Conservation (phyloP, 2,113 vertebrate genomes). For the Platycercus adscitus region DNA sequence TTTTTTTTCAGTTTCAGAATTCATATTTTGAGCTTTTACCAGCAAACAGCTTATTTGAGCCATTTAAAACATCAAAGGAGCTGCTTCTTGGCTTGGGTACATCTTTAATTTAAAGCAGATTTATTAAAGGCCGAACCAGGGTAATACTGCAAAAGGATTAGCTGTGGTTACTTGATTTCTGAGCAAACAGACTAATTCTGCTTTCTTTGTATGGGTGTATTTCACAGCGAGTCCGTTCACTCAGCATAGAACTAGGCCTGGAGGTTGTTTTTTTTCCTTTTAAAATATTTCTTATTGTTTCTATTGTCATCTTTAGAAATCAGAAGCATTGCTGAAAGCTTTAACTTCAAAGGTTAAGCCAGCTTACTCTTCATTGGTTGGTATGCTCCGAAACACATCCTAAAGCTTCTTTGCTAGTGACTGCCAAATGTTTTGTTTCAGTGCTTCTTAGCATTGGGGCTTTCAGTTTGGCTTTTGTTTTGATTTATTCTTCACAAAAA, state of each 20-base stretch:
- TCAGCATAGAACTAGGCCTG: neutral
- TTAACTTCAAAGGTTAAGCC: conserved; percentile 42
- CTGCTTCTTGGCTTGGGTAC: conserved; percentile 32
- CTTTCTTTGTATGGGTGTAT: conserved; percentile 6
- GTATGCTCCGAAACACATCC: conserved; percentile 18
- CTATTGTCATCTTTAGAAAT: conserved; percentile 33
- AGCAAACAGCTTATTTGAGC: neutral
- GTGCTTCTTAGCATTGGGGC: neutral
- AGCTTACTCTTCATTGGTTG: neutral
- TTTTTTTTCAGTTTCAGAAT: neutral
- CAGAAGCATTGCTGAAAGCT: conserved; percentile 24
- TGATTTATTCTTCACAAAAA: neutral
- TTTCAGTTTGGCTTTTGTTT: conserved; percentile 9
- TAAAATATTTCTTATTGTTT: neutral
- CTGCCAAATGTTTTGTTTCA: conserved; percentile 48
- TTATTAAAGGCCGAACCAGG: conserved; percentile 49
- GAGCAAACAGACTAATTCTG: conserved; percentile 45
- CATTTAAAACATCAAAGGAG: conserved; percentile 58
- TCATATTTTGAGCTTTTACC: neutral
- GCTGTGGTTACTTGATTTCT: conserved; percentile 54
- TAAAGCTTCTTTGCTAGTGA: conserved; percentile 1
- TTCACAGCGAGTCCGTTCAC: neutral
- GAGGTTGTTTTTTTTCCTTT: neutral
- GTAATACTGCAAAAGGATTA: conserved; percentile 60
- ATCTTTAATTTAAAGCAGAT: conserved; percentile 60